These are phyloP conservation scores for Planiliza haematocheilus DNA, from an alignment of 2,113 vertebrate species.

Conservation along the genomic window DNA sequence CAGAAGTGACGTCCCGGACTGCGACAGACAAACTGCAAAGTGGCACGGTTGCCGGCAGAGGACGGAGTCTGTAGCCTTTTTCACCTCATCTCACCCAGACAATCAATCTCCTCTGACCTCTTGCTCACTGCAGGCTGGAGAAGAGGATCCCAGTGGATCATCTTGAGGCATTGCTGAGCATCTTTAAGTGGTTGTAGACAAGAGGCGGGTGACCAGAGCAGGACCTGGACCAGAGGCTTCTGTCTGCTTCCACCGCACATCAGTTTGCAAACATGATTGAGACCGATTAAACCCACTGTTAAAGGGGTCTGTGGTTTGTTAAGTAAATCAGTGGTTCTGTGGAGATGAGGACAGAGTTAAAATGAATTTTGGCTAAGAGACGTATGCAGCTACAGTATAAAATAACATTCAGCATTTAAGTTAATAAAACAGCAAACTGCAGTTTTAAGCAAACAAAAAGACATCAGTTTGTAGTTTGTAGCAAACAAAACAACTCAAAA, in stretches of 20 bases:
- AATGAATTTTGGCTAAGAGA: no score
- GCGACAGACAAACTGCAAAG: slow-evolving; percentile 22
- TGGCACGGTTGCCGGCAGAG: slow-evolving; percentile 10
- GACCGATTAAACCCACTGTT: neutral
- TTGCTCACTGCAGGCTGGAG: slow-evolving; percentile 21
- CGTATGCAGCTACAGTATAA: no score
- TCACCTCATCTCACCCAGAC: slow-evolving; percentile 29
- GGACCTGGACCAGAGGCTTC: neutral
- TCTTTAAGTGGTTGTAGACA: slow-evolving; percentile 43
- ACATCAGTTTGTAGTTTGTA: no score
- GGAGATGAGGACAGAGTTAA: no score
- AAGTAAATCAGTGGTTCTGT: neutral
- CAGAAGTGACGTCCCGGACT: slow-evolving; percentile 6
- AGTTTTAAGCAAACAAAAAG: no score
- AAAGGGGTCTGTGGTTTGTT: neutral
- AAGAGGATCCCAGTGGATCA: slow-evolving; percentile 44
- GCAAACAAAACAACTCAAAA: no score
- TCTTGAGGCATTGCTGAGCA: slow-evolving; percentile 17
- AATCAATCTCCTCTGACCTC: slow-evolving; percentile 52
- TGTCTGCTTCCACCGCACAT: neutral
- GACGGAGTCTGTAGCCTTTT: slow-evolving; percentile 24
- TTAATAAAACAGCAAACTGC: no score
- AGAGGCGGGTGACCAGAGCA: slow-evolving; percentile 11
- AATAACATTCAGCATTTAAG: no score
- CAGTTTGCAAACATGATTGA: neutral